Evolutionary conservation across 2,888 invertebrate genomes (phyloP).

Genomic region (Zygogramma bicolorata): DNA sequence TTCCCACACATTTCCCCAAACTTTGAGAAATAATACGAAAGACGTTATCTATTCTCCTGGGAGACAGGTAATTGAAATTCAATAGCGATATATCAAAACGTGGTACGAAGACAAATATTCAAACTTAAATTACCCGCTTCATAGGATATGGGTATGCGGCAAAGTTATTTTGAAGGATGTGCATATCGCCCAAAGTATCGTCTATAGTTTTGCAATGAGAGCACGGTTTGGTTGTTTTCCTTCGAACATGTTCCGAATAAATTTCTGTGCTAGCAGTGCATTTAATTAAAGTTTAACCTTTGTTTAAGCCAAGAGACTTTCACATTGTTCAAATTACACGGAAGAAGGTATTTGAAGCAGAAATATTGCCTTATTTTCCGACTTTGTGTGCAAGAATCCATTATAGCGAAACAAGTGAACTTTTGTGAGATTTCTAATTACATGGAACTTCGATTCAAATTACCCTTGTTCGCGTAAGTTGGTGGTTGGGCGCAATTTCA

Average conservation of each 20-base stretch:
- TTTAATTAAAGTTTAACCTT: slow-evolving; percentile 6
- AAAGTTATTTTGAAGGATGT: background rate
- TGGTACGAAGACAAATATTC: background rate
- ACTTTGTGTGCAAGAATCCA: slow-evolving; percentile 18
- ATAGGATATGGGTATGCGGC: background rate
- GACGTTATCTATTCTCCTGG: too few relatives aligned
- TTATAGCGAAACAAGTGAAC: slow-evolving; percentile 16
- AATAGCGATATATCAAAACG: too few relatives aligned
- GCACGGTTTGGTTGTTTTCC: background rate
- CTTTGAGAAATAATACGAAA: too few relatives aligned
- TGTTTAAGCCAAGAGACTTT: background rate
- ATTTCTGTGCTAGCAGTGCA: background rate
- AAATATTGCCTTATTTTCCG: background rate
- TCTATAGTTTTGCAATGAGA: background rate
- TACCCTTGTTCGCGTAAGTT: slow-evolving; percentile 2
- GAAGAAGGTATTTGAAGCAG: background rate
- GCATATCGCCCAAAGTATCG: background rate
- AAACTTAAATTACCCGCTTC: background rate
- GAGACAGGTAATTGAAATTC: too few relatives aligned
- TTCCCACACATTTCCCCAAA: too few relatives aligned
- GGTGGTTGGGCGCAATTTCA: background rate
- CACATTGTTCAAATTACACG: background rate
- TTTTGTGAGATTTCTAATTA: slow-evolving; percentile 22
- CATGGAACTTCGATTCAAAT: slow-evolving; percentile 12
- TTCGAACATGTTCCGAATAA: background rate